Conservation (phyloP, 2,888 invertebrate genomes). For the Megastigmus dorsalis region DNA sequence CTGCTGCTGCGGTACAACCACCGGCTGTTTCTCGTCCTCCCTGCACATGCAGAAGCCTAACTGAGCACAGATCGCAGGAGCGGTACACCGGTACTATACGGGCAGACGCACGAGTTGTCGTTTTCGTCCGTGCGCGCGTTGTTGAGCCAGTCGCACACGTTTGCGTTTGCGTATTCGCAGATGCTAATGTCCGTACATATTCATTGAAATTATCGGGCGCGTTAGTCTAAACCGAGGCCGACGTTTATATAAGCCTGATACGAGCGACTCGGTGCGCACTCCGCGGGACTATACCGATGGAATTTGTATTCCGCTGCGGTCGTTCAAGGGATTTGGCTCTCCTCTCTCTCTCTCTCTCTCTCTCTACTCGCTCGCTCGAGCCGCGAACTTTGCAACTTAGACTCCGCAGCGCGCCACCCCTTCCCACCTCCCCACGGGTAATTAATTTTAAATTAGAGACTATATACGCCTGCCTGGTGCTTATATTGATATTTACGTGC, state of each 20-base stretch:
- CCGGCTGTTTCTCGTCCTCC: no score
- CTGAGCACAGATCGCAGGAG: no score
- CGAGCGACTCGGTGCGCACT: background rate
- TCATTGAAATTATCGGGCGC: constrained; percentile 49
- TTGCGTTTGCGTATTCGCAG: constrained; percentile 40
- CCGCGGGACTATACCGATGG: background rate
- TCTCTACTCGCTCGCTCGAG: background rate
- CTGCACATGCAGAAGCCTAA: no score
- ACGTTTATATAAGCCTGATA: constrained; percentile 26
- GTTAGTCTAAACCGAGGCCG: constrained; percentile 39
- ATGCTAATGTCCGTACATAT: constrained; percentile 50
- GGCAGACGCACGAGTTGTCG: no score
- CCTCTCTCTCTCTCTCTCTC: background rate
- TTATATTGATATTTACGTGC: constrained; percentile 50
- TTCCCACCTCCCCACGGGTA: constrained; percentile 11
- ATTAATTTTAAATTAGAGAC: constrained; percentile 51
- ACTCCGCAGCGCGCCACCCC: background rate
- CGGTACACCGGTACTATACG: no score
- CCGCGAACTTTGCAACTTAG: constrained; percentile 12
- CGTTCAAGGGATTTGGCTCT: constrained; percentile 34
- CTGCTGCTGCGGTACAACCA: no score
- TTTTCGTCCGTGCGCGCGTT: no score
- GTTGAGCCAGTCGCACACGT: background rate
- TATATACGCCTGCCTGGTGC: background rate
- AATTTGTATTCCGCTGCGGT: constrained; percentile 40